These are phyloP conservation scores for Euthynnus affinis DNA, from an alignment of 2,797 vertebrate genomes.

Conservation along the genomic window DNA sequence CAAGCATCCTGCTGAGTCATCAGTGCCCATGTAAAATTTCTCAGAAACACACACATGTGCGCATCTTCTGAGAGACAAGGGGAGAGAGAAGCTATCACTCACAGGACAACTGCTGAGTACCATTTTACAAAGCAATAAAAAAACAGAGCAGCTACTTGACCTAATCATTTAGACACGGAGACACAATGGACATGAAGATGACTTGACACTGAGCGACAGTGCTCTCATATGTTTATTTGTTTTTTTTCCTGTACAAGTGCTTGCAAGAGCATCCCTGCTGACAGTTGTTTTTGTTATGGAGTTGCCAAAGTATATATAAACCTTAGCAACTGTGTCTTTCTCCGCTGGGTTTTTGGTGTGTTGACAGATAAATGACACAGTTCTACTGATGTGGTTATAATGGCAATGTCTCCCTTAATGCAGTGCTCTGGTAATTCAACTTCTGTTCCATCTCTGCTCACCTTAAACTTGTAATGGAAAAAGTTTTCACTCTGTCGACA, in stretches of 20 bases:
- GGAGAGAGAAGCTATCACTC: conserved; percentile 59
- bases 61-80: conserved; percentile 32
- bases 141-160: conserved; percentile 61
- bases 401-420: conserved; percentile 59
- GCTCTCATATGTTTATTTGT: conserved; percentile 33
- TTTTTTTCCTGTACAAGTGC: conserved; percentile 8
- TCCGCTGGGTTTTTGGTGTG: conserved; percentile 26
- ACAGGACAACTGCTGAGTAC: conserved; percentile 52
- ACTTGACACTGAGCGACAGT: conserved; percentile 61
- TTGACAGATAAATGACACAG: conserved; percentile 75
- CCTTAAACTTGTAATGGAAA: conserved; percentile 68
- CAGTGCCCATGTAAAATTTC: conserved; percentile 21
- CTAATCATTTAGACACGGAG: conserved; percentile 63
- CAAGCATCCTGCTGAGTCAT: conserved; percentile 46
- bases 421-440: conserved; percentile 51
- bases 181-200: conserved; percentile 55
- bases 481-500: conserved; percentile 53
- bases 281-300: conserved; percentile 63
- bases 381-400: conserved; percentile 58
- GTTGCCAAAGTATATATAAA: conserved; percentile 52
- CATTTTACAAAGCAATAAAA: conserved; percentile 55
- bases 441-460: conserved; percentile 40
- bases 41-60: conserved; percentile 10
- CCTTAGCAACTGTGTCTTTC: conserved; percentile 29
- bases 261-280: conserved; percentile 38